phyloP scores from a whole-genome alignment of 2,797 vertebrate species.

The Falco naumanni region DNA sequence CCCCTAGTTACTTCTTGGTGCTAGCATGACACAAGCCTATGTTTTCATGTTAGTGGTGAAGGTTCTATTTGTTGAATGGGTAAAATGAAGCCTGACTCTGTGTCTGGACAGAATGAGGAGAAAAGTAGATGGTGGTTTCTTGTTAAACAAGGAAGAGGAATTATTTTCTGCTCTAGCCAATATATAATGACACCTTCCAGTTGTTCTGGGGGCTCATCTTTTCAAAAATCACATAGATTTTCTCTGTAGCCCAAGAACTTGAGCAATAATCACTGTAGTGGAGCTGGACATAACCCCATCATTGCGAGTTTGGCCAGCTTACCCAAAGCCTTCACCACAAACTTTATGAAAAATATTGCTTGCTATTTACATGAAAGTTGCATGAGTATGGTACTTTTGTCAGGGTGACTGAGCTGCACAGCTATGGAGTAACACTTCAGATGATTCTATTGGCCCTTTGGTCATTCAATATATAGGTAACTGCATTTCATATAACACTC shows the following conservation, averaged over 20 bases:
- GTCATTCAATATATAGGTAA: constrained; percentile 33
- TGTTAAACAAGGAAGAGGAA: neutral
- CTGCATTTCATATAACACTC: constrained; percentile 29
- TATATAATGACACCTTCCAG: neutral
- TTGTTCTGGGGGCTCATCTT: neutral
- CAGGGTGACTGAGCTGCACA: neutral
- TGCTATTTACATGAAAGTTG: neutral
- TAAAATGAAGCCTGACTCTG: neutral
- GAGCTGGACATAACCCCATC: neutral
- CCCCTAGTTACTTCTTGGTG: neutral
- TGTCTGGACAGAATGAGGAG: neutral
- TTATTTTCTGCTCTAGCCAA: neutral
- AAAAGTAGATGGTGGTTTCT: neutral
- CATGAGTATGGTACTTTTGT: neutral
- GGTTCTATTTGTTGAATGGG: neutral
- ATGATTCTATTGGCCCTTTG: neutral
- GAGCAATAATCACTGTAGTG: neutral
- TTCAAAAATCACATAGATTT: neutral
- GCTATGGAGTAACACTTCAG: constrained; percentile 10
- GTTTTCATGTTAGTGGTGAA: neutral
- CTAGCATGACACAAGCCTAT: neutral
- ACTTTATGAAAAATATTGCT: neutral
- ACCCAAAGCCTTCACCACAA: neutral
- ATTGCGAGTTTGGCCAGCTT: neutral
- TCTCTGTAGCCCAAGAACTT: neutral